Evolutionary conservation across 2,113 vertebrate genomes (phyloP), one percentile per base, ranked within the genome.

Genomic region (Hyaena hyaena): DNA sequence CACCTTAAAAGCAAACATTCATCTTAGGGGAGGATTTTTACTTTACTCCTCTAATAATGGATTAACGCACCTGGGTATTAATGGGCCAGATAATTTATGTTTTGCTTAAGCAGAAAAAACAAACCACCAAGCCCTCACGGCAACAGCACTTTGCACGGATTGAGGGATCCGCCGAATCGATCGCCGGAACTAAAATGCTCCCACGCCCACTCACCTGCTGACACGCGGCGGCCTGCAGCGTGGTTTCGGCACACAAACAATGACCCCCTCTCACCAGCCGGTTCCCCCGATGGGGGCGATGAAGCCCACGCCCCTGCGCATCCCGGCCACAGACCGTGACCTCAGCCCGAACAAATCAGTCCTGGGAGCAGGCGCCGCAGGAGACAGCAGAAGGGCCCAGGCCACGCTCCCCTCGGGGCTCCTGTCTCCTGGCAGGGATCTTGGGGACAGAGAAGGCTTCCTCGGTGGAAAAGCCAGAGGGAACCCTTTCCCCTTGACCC

Each of bases 61-160:
- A 98, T 97, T 97, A 97, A 97, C 98, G 96, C 53, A 35, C 97
- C 96, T 28, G 71, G 84, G 94, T 97, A 98, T 96, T 98, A 98
- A 98, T 98, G 89, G 80, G 83, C 96, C 97, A 97, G 98, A 97
- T 98, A 98, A 98, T 88, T 92, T 95, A 98, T 2, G 0, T 93
- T 98, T 98, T 98, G 90, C 93, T 98, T 97, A 98, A 97, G 93
- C 81, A 83, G 97, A 97, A 98, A 97, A 98, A 98, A 98, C 88
- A 96, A 98, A 95, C 84, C 81, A 5, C 83, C 94, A 93, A 87
- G 71, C 69, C 68, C 84, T 87, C 10, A 0, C 58, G 58, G 95
- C 83, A 71, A 80, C 61, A 87, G 50, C 17, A n/a, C 87, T 97
- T 96, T 79, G 92, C 0, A 97, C 96, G 98, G 94, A 98, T 85